Conservation (phyloP, 2,113 vertebrate genomes). For the Lepidothrix coronata region DNA sequence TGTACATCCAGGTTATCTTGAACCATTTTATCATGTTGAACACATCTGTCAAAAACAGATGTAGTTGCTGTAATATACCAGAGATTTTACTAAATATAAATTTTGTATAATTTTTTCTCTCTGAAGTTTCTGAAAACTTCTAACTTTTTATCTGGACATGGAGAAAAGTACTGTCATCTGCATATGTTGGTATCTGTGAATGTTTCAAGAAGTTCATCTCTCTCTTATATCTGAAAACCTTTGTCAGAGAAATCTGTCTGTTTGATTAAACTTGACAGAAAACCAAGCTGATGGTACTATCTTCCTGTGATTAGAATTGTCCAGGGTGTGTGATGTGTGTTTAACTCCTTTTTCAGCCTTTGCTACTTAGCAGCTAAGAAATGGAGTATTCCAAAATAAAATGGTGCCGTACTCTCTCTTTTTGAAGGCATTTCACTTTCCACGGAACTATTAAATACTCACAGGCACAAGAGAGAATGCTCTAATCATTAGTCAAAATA, state of each 20-base stretch:
- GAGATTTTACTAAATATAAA: not conserved
- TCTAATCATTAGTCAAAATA: not conserved
- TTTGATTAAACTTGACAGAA: not conserved
- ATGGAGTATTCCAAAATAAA: not conserved
- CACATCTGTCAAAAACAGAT: not conserved
- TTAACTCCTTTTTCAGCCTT: not conserved
- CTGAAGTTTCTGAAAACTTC: not conserved
- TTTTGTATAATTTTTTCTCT: not conserved
- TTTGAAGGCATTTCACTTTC: not conserved
- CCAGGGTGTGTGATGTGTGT: not conserved
- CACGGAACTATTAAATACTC: not conserved
- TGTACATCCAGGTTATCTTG: not conserved
- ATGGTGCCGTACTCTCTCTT: not conserved
- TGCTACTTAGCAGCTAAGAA: not conserved
- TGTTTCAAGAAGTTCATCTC: not conserved
- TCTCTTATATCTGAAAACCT: not conserved
- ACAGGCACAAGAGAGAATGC: not conserved
- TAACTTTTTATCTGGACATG: not conserved
- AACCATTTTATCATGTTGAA: not conserved
- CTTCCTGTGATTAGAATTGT: not conserved
- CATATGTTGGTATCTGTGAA: not conserved
- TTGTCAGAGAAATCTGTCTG: not conserved
- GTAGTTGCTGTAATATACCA: not conserved
- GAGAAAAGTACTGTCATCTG: not conserved
- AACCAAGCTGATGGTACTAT: not conserved